These are phyloP conservation scores for Dermochelys coriacea DNA, from an alignment of 2,797 vertebrate genomes.

Conservation along the genomic window DNA sequence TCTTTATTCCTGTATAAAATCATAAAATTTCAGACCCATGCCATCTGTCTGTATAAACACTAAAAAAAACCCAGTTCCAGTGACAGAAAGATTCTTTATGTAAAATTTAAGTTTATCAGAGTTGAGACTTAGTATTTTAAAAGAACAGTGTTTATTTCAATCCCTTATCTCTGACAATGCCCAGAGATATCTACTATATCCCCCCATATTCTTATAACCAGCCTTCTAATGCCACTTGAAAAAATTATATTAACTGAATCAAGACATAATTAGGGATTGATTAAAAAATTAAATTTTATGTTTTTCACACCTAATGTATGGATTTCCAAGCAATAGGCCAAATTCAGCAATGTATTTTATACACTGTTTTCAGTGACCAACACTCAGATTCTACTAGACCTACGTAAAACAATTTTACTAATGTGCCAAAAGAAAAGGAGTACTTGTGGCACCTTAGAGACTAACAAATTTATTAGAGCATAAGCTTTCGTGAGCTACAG, in stretches of 20 bases:
- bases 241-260: background rate
- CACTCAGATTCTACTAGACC: background rate
- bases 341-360: background rate
- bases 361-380: background rate
- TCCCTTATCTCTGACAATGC: background rate
- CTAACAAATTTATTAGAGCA: no score
- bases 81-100: fast-evolving
- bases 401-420: fast-evolving
- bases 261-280: background rate
- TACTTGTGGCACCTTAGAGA: no score
- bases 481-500: no score
- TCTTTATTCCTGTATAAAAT: background rate
- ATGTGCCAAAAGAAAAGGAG: no score
- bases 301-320: background rate
- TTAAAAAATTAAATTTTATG: background rate
- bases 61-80: background rate
- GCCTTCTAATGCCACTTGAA: background rate
- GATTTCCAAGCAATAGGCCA: background rate
- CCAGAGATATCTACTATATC: background rate
- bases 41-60: background rate
- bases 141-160: background rate
- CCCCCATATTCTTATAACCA: background rate
- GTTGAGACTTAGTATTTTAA: background rate
- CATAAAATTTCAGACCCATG: background rate
- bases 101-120: background rate